phyloP scores from a whole-genome alignment of 2,113 vertebrate species.

The Edolisoma coerulescens region DNA sequence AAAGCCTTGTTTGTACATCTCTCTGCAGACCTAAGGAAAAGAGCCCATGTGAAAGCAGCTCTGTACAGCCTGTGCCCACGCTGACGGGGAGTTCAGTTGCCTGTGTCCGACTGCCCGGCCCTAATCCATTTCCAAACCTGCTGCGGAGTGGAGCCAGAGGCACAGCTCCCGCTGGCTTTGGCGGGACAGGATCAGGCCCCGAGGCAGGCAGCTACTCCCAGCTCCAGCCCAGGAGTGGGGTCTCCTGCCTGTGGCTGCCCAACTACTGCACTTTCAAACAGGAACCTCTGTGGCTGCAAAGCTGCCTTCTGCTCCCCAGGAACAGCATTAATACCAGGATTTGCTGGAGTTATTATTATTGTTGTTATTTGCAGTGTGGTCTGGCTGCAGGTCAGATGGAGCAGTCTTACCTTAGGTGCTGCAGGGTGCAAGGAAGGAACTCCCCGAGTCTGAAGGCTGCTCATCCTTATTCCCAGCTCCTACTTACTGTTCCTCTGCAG shows the following conservation, averaged over 20 bases:
- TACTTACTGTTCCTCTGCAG: neutral
- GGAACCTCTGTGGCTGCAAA: neutral
- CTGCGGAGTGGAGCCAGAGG: fast-evolving
- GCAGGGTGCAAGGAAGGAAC: neutral
- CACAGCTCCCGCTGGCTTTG: neutral
- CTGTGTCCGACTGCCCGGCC: fast-evolving
- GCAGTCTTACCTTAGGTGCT: neutral
- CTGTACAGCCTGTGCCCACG: fast-evolving
- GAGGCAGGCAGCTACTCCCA: neutral
- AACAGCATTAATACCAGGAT: neutral
- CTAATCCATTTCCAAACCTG: neutral
- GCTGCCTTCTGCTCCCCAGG: neutral
- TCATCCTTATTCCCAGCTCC: neutral
- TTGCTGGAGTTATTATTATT: neutral
- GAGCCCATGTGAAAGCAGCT: neutral
- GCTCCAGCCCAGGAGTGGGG: neutral
- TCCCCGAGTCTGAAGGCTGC: neutral
- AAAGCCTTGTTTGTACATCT: fast-evolving
- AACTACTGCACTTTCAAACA: neutral
- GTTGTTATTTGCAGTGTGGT: neutral
- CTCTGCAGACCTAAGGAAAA: neutral
- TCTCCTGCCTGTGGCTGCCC: neutral
- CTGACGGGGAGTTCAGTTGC: fast-evolving
- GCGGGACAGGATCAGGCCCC: neutral
- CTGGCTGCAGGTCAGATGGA: fast-evolving